A percentile compares a stretch with the other conserved stretches of the same genome.
Evolutionary conservation across 2,113 vertebrate genomes (phyloP).

Genomic region (Lasiurus cinereus): DNA sequence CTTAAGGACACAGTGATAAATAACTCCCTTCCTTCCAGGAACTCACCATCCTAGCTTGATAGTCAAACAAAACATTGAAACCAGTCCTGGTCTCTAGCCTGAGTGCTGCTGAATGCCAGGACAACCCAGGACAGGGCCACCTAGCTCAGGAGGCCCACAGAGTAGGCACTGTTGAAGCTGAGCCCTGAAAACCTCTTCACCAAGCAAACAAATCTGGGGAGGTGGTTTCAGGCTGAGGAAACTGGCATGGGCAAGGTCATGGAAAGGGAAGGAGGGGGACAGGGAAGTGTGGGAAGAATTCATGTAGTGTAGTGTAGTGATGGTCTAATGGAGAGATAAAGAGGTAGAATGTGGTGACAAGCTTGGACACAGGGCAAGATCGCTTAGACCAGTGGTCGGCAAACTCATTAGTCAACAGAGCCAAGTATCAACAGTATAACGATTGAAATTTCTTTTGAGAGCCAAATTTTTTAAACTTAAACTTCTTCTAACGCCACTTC

Average conservation of each 20-base stretch:
- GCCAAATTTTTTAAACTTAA: too few relatives aligned
- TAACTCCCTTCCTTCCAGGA: not conserved
- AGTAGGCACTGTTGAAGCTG: not conserved
- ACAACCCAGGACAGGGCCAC: not conserved
- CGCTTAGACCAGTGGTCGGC: not conserved
- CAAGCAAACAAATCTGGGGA: not conserved
- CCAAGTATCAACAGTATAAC: too few relatives aligned
- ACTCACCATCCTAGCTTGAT: not conserved
- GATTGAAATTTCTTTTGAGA: too few relatives aligned
- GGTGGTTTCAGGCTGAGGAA: not conserved
- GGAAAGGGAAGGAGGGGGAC: fast-evolving
- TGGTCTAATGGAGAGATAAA: not conserved
- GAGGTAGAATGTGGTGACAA: slow-evolving; percentile 19
- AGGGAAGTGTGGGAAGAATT: not conserved
- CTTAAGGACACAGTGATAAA: not conserved
- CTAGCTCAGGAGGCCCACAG: not conserved
- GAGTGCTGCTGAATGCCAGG: not conserved
- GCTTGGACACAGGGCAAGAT: not conserved
- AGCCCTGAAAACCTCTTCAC: not conserved
- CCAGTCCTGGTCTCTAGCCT: not conserved
- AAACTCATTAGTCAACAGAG: too few relatives aligned
- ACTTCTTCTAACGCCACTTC: too few relatives aligned
- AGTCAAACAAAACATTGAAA: not conserved
- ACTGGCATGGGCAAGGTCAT: not conserved
- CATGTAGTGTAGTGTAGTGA: not conserved